Evolutionary conservation across 2,113 vertebrate species (phyloP).

Genomic region (Onychorhynchus coronatus): DNA sequence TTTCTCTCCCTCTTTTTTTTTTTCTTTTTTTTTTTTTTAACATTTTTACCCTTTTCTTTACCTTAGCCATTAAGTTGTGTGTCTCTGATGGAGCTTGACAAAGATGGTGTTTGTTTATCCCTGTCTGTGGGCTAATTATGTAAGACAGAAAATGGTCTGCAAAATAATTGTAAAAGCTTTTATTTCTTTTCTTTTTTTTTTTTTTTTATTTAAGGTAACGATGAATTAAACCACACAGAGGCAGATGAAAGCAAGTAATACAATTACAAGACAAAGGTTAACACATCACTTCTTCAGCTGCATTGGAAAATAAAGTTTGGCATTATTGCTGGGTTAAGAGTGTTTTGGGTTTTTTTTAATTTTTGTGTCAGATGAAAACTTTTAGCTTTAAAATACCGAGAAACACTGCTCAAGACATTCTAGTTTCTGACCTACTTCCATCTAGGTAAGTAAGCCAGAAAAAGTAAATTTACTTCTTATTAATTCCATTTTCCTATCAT

Average conservation of each 20-base stretch:
- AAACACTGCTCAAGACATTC: background rate
- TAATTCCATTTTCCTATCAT: background rate
- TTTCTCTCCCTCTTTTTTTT: rapidly evolving
- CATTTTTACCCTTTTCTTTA: background rate
- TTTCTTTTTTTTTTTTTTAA: no score
- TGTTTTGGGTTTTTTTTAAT: background rate
- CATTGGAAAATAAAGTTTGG: background rate
- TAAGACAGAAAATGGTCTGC: background rate
- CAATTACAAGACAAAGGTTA: background rate
- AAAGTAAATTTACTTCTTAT: background rate
- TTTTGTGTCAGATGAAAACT: background rate
- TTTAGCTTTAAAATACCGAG: background rate
- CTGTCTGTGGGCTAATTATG: background rate
- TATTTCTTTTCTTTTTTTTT: no score
- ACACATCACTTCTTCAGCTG: background rate
- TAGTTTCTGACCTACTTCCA: background rate
- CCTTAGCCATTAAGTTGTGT: rapidly evolving
- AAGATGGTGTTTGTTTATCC: rapidly evolving
- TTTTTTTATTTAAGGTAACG: no score
- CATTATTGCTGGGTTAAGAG: no score
- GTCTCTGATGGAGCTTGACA: background rate
- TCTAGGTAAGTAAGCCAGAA: background rate
- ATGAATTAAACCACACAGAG: background rate
- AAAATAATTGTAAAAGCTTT: background rate
- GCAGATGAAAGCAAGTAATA: background rate